Evolutionary conservation across 1,140 invertebrate genomes (phyloP).

Genomic region (Anoplolepis gracilipes): DNA sequence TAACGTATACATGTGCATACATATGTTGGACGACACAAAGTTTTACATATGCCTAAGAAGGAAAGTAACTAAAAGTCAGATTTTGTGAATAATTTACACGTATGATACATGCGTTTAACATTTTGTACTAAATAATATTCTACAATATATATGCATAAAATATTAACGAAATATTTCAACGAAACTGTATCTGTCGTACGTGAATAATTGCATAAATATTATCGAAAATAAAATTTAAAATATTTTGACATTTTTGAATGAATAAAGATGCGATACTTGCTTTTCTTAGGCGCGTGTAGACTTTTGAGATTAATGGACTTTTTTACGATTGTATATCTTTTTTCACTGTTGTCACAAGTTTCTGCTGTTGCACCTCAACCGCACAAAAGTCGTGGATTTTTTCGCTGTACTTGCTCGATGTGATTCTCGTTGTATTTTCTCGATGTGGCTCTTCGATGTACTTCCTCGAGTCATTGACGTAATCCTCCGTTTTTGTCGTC

Average conservation of each 20-base stretch:
- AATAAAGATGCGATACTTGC: background rate
- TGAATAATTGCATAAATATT: background rate
- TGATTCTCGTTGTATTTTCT: conserved; percentile 42
- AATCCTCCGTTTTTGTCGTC: conserved; percentile 9
- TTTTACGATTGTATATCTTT: background rate
- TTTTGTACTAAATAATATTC: background rate
- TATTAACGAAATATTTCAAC: background rate
- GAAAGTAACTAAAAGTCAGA: background rate
- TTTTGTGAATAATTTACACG: background rate
- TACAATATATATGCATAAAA: background rate
- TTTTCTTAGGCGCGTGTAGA: conserved; percentile 25
- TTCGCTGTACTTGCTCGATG: conserved; percentile 38
- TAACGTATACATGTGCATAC: background rate
- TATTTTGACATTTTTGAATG: background rate
- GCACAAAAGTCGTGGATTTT: conserved; percentile 33
- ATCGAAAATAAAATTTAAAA: conserved; percentile 1
- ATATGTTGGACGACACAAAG: conserved; percentile 1
- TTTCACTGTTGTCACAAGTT: conserved; percentile 31
- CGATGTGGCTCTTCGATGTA: conserved; percentile 46
- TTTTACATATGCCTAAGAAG: background rate
- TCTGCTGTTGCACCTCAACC: conserved; percentile 34
- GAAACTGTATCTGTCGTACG: background rate
- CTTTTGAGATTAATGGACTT: background rate
- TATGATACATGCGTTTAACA: background rate
- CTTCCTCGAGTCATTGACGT: conserved; percentile 43